phyloP scores from a whole-genome alignment of 2,797 vertebrate species.

The Chrosomus eos region DNA sequence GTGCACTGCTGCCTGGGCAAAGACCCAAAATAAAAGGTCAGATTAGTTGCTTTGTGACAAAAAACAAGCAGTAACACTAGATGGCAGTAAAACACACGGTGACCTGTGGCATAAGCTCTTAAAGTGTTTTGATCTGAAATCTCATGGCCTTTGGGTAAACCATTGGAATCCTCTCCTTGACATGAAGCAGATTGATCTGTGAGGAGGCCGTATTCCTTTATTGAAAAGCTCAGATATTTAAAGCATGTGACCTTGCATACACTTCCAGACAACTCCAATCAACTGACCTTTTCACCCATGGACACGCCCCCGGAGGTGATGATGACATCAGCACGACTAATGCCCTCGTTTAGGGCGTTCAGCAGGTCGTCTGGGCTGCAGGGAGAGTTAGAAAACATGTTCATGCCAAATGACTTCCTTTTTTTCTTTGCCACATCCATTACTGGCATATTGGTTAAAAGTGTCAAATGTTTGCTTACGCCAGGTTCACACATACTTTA shows the following conservation, averaged over 20 bases:
- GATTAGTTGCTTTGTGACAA: conserved; percentile 10
- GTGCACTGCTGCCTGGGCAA: conserved; percentile 20
- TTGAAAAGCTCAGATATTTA: not conserved
- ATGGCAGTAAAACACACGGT: conserved; percentile 35
- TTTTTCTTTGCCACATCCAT: not conserved
- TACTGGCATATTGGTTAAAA: not conserved
- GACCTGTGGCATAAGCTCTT: not conserved
- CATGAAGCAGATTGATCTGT: not conserved
- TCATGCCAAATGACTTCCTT: not conserved
- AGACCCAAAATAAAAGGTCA: conserved; percentile 34
- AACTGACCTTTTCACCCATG: conserved; percentile 96
- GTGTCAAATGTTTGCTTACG: not conserved
- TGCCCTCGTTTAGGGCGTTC: conserved; percentile 97
- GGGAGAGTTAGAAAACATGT: conserved; percentile 46
- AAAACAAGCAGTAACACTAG: conserved; percentile 38
- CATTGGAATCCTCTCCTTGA: not conserved
- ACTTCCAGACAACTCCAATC: conserved; percentile 3
- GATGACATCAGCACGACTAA: conserved; percentile 98
- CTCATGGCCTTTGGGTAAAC: not conserved
- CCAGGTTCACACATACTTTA: not conserved
- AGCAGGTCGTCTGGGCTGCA: conserved; percentile 96
- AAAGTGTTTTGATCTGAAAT: not conserved
- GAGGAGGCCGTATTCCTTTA: not conserved
- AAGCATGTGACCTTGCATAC: conserved; percentile 19
- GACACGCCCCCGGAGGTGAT: conserved; percentile 99